Evolutionary conservation across 2,797 vertebrate species (phyloP), one percentile per base, ranked within the genome.

Genomic region (Sarcophilus harrisii): DNA sequence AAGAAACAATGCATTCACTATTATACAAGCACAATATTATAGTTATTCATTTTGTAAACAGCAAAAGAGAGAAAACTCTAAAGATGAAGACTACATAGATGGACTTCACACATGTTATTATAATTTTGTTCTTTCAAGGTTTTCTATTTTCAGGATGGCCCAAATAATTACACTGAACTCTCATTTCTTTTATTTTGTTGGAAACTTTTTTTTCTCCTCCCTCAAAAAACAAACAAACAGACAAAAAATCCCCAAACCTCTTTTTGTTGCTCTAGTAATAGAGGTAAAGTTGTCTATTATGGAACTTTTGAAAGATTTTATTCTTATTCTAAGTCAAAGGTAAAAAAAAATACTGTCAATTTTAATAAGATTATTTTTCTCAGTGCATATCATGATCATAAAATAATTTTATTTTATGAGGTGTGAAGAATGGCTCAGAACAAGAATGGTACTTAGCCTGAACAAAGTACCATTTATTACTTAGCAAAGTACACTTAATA

Each of bases 391-490:
- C 90, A 16, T 14, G 96, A 49, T 66, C 66, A 93, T 91, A 96
- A 96, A 96, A 96, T 92, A 93, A 52, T 89, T 92, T 95, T 94
- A 96, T 93, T 97, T 95, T 95, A 97, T 96, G 90, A 73, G 94
- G 32, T 96, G 89, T 95, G 45, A 66, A 91, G 57, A 96, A 95
- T 96, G 38, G 11, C 38, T 97, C 3, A 92, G 90, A 97, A 91
- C 57, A 95, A 93, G 81, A 96, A 57, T 5, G 16, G 45, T 58
- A 91, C 28, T 21, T 94, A 45, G 5, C 45, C 58, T 93, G 16
- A 92, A 93, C 81, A 95, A 93, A 95, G 87, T n/a, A 55, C 45
- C 90, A 49, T 96, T 45, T 81, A 90, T 96, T 92, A 96, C 73
- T 96, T 93, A 94, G 87, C 94, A 92, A 93, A 92, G 54, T 95